Evolutionary conservation across 2,888 invertebrate species (phyloP), one percentile per base, ranked within the genome.

Genomic region (Noctua janthina): DNA sequence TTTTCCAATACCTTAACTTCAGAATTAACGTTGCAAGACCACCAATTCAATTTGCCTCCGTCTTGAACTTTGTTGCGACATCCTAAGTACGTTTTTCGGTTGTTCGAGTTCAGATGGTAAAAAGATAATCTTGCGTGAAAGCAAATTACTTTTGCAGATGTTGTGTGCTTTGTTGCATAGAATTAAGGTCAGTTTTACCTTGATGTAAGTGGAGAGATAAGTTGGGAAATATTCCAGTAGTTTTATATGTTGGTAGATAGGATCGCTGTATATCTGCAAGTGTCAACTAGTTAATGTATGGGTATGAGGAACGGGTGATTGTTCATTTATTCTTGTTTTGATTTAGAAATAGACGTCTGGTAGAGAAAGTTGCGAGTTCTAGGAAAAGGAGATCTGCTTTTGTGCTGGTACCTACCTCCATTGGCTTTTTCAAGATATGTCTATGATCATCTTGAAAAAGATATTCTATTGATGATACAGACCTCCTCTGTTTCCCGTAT

Each of bases 221-320:
- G 11, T 81, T 77, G 43, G 76, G 23, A 17, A 59, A 62, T 73
- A 56, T 71, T 73, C 10, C 2, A 67, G 72, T 82, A 78, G 84
- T 83, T 86, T 74, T 83, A 77, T 84, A 77, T 77, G 54, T 68
- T 46, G 4, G 46, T 79, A 82, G 85, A 86, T 85, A 77, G 66
- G 39, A 83, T 87, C 79, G 56, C 49, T 56, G 75, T 83, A 77
- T 78, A 67, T 81, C 72, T 87, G 83, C 59, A 78, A 86, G 86
- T 86, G 86, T 86, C 86, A 87, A 86, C 87, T 54, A 67, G 49
- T 66, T 87, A 87, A 84, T 87, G 76, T 84, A 87, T 86, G 68
- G 71, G 70, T 68, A 77, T 76, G 71, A 69, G 78, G 81, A 15
- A 59, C 68, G 59, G 4, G 81, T 84, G 87, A 87, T 87, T 84